Base-by-base conservation (phyloP, 1,140 invertebrate species). In the Lucilia cuprina region DNA sequence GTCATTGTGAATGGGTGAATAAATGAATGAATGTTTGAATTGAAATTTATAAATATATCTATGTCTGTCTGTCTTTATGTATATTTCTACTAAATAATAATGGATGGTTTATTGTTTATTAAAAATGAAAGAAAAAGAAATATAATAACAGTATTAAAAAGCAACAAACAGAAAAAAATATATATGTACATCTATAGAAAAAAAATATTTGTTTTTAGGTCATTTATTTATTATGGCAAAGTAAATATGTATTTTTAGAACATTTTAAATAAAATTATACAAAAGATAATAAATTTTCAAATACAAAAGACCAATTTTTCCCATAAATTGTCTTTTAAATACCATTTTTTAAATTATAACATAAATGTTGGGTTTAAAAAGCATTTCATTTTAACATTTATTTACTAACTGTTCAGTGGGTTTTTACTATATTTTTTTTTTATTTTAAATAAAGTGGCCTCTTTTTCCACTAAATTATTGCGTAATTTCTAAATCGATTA, bases 401-500 rank as follows among this genome's bases (percentile, higher is more conserved):
- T 60, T 60, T 60, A 60, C n/a, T n/a, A 60, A n/a, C 55, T n/a
- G 14, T 60, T 60, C 14, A 60, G 13, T 60, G 50, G 13, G 13
- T 60, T 60, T 60, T 60, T 60, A n/a, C 55, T 60, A 17, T 60
- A 14, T 60, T 21, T 21, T 70, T 70, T 9, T 70, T 19, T n/a
- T 70, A 21, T 41, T 50, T 80, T 5, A 13, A 41, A 41, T 34
- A 49, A 35, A 78, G 75, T 78, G 34, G 77, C 77, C 41, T 49
- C 12, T 21, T 80, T 49, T 78, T 80, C 41, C 77, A 80, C 77
- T 80, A 21, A 80, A 80, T 80, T 49, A 80, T 80, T 80, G 77
- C 77, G 77, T 80, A 80, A 80, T 80, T 80, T 49, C 41, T 50
- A 80, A 80, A 80, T 80, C 77, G 77, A 80, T 80, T 80, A 80